phyloP scores from a whole-genome alignment of 2,888 invertebrate genomes.

The Rutpela maculata region DNA sequence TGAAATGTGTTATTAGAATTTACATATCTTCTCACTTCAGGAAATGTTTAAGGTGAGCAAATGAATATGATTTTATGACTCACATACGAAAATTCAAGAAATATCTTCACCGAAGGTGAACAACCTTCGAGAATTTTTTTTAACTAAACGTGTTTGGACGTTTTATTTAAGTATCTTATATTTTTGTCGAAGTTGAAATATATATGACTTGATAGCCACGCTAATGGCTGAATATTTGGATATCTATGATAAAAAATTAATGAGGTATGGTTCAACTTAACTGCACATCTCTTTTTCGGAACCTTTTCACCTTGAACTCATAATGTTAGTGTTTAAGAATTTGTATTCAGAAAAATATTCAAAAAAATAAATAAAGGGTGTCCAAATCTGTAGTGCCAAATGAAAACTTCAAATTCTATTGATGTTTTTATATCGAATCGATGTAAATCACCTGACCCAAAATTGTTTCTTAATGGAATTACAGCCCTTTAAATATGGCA shows the following conservation, averaged over 20 bases:
- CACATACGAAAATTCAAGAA: slow-evolving; percentile 1
- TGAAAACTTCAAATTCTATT: too few species aligned
- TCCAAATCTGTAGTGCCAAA: too few species aligned
- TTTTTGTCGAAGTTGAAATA: background rate
- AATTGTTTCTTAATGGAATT: too few species aligned
- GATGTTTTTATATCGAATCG: too few species aligned
- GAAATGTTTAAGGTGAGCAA: slow-evolving; percentile 7
- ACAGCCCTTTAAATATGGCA: too few species aligned
- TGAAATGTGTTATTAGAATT: background rate
- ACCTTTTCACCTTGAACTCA: background rate
- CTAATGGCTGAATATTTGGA: background rate
- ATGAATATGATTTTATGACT: slow-evolving; percentile 3
- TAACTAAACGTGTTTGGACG: background rate
- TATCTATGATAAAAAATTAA: slow-evolving; percentile 2
- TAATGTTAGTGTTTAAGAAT: too few species aligned
- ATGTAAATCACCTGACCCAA: too few species aligned
- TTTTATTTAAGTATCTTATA: background rate
- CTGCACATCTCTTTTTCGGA: background rate
- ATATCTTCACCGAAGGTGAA: slow-evolving; percentile 1
- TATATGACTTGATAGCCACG: background rate
- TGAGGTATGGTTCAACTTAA: background rate
- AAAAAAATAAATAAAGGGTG: too few species aligned
- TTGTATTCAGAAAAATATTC: too few species aligned
- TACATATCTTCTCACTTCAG: background rate
- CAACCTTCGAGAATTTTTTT: background rate